Evolutionary conservation across 2,888 invertebrate genomes (phyloP), one percentile per base, ranked within the genome.

Genomic region (Blastobasis lacticolella): DNA sequence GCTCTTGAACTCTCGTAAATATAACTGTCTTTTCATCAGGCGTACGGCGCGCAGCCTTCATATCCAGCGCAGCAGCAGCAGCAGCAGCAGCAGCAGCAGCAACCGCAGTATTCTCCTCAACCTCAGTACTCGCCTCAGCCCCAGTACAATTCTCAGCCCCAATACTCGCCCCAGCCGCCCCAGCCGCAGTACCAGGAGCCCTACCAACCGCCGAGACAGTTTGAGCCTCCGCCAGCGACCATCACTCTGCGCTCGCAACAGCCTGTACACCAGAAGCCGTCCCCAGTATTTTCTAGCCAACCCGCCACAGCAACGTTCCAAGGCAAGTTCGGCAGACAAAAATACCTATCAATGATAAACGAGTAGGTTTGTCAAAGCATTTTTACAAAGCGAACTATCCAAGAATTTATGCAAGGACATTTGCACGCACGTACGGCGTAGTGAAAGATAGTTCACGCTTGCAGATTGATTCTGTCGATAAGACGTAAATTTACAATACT

Each of bases 241-340:
- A 92, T 95, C 78, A 92, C 93, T 63, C 90, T 95, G 57, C 91
- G 94, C 63, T 91, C 90, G 59, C 90, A 93, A 72, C 90, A 91
- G 58, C 95, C 95, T 37, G 89, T 95, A 53, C 92, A 92, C 67
- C 95, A 95, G 89, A 86, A 85, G 73, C 93, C 94, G 57, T 89
- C 93, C 53, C 94, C 94, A 58, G 92, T 95, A 60, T 93, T 92
- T 71, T 80, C 91, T 63, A 94, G 94, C 64, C 95, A 95, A 87
- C 95, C 95, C 67, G 95, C 94, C 71, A 90, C 94, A 80, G 91
- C 92, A 71, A 91, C 91, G 65, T 90, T 89, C 76, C 86, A 90
- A 90, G 93, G 93, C 92, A 62, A 6, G 49, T 10, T 10, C 38
- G 38, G 36, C 10, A 10, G 43, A 43, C 5, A 43, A 43, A 43